These are phyloP conservation scores for Drosophila kanekoi DNA, from an alignment of 2,888 invertebrate genomes.

Conservation along the genomic window DNA sequence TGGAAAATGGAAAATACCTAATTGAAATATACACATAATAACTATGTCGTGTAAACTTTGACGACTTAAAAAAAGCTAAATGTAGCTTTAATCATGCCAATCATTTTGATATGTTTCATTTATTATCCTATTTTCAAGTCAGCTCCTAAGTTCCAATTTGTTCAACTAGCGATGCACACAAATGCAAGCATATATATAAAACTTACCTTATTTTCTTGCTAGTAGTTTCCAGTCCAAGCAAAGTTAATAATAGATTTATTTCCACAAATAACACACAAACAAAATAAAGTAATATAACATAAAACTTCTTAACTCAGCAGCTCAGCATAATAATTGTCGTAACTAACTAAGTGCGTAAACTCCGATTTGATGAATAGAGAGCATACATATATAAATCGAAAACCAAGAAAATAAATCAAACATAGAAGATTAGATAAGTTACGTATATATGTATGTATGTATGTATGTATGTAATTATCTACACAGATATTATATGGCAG, in stretches of 20 bases:
- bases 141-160: slow-evolving; percentile 32
- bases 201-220: slow-evolving; percentile 14
- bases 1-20: slow-evolving; percentile 27
- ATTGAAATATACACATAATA: slow-evolving; percentile 28
- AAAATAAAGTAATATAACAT: neutral
- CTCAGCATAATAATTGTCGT: slow-evolving; percentile 52
- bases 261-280: slow-evolving; percentile 16
- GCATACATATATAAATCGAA: slow-evolving; percentile 25
- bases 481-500: slow-evolving; percentile 45
- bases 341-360: slow-evolving; percentile 13
- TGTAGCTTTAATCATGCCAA: slow-evolving; percentile 76
- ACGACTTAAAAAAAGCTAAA: slow-evolving; percentile 49
- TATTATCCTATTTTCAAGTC: slow-evolving; percentile 35
- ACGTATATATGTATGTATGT: slow-evolving; percentile 17
- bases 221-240: slow-evolving; percentile 38
- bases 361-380: slow-evolving; percentile 33
- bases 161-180: slow-evolving; percentile 16
- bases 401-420: slow-evolving; percentile 34
- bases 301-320: slow-evolving; percentile 18
- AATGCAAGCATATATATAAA: slow-evolving; percentile 4
- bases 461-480: slow-evolving; percentile 19
- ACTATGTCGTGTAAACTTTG: slow-evolving; percentile 54
- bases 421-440: slow-evolving; percentile 34
- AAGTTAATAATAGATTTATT: slow-evolving; percentile 26
- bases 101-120: slow-evolving; percentile 65